These are phyloP conservation scores for Pholis gunnellus DNA, from an alignment of 2,113 vertebrate genomes.

Conservation along the genomic window DNA sequence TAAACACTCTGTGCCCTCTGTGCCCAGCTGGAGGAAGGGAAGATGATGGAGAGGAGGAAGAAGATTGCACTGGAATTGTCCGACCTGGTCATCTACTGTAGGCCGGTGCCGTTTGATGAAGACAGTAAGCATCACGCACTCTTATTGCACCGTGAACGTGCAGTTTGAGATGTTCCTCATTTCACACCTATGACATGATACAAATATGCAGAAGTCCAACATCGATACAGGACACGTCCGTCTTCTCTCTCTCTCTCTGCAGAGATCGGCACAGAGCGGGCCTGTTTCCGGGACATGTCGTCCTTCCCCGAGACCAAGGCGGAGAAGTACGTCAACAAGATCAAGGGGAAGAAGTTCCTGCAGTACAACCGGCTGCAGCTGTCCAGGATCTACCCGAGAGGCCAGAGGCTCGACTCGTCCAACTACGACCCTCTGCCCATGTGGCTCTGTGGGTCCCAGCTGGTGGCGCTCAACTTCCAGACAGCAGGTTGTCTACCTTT, in stretches of 20 bases:
- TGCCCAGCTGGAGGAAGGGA: slow-evolving; percentile 93
- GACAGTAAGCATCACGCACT: slow-evolving; percentile 88
- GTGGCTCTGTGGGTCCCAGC: slow-evolving; percentile 99
- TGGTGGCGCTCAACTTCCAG: slow-evolving; percentile 99
- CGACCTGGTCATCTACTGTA: slow-evolving; percentile 96
- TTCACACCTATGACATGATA: too few relatives aligned
- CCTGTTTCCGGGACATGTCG: slow-evolving; percentile 98
- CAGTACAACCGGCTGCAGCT: slow-evolving; percentile 98
- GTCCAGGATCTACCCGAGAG: slow-evolving; percentile 97
- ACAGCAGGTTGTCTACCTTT: slow-evolving; percentile 91
- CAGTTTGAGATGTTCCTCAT: neutral
- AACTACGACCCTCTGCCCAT: slow-evolving; percentile 98
- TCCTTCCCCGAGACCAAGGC: slow-evolving; percentile 99
- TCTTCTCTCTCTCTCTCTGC: slow-evolving; percentile 22
- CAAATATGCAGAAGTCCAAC: neutral
- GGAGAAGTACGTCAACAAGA: slow-evolving; percentile 96
- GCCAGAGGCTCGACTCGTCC: slow-evolving; percentile 97
- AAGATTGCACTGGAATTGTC: slow-evolving; percentile 98
- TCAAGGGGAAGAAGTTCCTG: slow-evolving; percentile 97
- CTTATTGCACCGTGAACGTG: neutral
- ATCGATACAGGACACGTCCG: neutral
- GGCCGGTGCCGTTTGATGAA: slow-evolving; percentile 98
- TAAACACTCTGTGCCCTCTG: slow-evolving; percentile 12
- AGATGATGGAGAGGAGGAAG: slow-evolving; percentile 99
- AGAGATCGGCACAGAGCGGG: slow-evolving; percentile 97